Conservation (phyloP, 2,797 vertebrate species). For the Microhierax caerulescens region DNA sequence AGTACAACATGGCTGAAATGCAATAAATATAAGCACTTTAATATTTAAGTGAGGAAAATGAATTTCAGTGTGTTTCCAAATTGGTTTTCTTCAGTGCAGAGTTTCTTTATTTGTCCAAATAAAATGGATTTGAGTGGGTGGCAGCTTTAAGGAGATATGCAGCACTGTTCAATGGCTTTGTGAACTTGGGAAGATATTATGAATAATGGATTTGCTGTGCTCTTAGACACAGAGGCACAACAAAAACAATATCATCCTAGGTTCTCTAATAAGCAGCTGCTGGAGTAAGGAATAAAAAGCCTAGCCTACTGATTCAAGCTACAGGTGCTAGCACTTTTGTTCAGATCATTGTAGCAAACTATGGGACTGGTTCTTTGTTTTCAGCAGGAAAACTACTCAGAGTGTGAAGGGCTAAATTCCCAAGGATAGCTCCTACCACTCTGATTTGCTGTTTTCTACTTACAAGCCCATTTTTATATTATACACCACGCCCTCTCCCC, state of each 20-base stretch:
- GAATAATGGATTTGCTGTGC: conserved; percentile 44
- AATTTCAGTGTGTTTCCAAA: conserved; percentile 50
- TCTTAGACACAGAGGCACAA: not conserved
- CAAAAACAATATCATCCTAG: conserved; percentile 12
- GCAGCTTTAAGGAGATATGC: conserved; percentile 4
- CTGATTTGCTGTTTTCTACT: not conserved
- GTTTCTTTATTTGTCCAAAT: conserved; percentile 54
- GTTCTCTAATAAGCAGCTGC: conserved; percentile 17
- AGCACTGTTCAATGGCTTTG: not conserved
- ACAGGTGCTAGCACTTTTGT: not conserved
- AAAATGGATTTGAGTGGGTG: conserved; percentile 56
- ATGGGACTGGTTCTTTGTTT: not conserved
- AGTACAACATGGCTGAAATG: conserved; percentile 9
- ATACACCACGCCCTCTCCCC: fast-evolving
- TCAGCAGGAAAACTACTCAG: not conserved
- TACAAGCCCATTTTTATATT: not conserved
- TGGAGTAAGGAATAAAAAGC: not conserved
- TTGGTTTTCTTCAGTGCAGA: conserved; percentile 40
- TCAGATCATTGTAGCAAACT: not conserved
- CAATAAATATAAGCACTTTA: conserved; percentile 60
- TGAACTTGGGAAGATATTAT: conserved; percentile 13
- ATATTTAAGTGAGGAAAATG: conserved; percentile 65
- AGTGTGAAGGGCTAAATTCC: not conserved
- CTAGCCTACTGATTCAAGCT: not conserved
- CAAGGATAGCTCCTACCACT: not conserved